Evolutionary conservation across 1,140 invertebrate species (phyloP).

Genomic region (Diuraphis noxia): DNA sequence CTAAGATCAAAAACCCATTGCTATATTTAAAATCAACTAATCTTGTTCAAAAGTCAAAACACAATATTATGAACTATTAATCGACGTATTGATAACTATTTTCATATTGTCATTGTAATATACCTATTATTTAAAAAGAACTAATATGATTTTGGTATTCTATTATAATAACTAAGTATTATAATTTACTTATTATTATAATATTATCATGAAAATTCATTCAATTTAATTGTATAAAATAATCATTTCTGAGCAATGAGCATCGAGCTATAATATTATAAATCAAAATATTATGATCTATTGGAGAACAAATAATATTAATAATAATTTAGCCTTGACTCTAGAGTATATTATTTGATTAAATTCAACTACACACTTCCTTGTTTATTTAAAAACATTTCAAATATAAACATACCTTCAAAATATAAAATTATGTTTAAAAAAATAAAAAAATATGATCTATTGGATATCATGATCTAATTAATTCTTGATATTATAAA

Average conservation of each 20-base stretch:
- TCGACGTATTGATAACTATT: neutral
- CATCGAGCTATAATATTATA: neutral
- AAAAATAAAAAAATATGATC: neutral
- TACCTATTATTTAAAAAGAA: neutral
- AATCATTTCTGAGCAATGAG: neutral
- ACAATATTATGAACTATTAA: neutral
- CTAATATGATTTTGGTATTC: too few relatives aligned
- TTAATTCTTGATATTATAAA: neutral
- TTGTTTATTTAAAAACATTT: conserved; percentile 5
- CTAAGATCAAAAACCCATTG: too few relatives aligned
- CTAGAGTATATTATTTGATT: neutral
- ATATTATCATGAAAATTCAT: neutral
- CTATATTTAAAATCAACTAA: too few relatives aligned
- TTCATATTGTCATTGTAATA: neutral
- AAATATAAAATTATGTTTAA: neutral
- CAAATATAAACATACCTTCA: neutral
- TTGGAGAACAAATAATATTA: neutral
- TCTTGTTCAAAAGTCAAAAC: neutral
- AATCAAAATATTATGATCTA: neutral
- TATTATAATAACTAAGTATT: neutral
- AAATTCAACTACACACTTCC: neutral
- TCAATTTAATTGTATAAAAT: neutral
- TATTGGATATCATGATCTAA: neutral
- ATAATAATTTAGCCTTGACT: neutral
- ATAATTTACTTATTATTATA: neutral